Evolutionary conservation across 2,888 invertebrate species (phyloP).

Genomic region (Trimorus sp.): DNA sequence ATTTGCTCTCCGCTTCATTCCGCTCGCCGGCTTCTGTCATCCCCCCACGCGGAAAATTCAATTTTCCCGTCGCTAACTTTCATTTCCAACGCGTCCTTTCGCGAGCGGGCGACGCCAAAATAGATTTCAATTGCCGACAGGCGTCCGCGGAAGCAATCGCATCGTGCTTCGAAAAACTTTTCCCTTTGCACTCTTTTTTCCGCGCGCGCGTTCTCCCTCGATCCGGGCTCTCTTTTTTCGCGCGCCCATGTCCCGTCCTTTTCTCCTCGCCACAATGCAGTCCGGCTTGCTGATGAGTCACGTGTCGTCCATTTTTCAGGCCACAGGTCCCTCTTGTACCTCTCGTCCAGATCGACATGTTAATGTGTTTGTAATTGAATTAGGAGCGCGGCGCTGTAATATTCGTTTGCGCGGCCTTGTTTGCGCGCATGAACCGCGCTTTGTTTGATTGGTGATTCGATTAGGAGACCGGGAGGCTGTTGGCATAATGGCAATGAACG

Average conservation of each 20-base stretch:
- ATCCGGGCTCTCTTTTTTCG: too few relatives aligned
- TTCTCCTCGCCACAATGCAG: neutral
- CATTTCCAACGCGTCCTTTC: conserved; percentile 68
- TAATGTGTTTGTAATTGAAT: conserved; percentile 35
- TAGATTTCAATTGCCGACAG: conserved; percentile 70
- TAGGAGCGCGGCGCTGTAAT: neutral
- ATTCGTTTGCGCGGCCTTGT: too few relatives aligned
- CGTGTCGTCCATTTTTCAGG: conserved; percentile 37
- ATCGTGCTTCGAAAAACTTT: conserved; percentile 66
- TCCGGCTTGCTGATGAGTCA: conserved; percentile 17
- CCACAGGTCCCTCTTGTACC: conserved; percentile 17
- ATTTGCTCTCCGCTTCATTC: conserved; percentile 57
- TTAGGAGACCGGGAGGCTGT: too few relatives aligned
- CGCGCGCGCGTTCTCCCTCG: neutral
- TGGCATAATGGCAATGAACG: too few relatives aligned
- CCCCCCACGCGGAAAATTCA: conserved; percentile 73
- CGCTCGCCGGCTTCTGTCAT: conserved; percentile 53
- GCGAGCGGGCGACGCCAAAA: conserved; percentile 66
- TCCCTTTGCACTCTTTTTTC: conserved; percentile 34
- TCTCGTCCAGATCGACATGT: conserved; percentile 28
- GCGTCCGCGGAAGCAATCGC: conserved; percentile 66
- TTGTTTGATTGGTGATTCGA: too few relatives aligned
- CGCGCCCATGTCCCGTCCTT: neutral
- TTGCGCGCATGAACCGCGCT: too few relatives aligned
- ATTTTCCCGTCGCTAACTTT: conserved; percentile 77